phyloP scores from a whole-genome alignment of 64 coral and sea anemone genomes.

The Cladopsammia gracilis region DNA sequence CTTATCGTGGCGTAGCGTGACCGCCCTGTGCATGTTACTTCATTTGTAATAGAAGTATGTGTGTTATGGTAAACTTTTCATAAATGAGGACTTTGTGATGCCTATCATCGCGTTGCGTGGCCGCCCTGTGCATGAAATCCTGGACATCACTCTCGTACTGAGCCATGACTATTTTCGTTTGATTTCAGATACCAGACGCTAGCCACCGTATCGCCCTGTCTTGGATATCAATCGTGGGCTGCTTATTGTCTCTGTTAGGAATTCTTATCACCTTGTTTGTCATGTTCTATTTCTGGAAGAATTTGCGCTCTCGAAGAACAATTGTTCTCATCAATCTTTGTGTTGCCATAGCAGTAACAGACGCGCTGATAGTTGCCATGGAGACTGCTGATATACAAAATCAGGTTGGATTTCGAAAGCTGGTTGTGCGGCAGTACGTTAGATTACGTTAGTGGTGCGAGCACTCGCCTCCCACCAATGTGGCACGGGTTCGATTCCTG shows the following conservation, averaged over 20 bases:
- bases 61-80: too few species aligned
- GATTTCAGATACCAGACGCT: background rate
- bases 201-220: background rate
- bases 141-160: background rate
- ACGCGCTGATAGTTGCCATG: background rate
- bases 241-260: background rate
- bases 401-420: background rate
- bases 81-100: too few species aligned
- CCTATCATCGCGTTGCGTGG: background rate
- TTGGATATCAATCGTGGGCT: background rate
- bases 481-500: too few species aligned
- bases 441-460: too few species aligned
- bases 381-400: background rate
- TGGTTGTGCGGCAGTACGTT: too few species aligned
- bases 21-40: too few species aligned
- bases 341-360: constrained; percentile 46
- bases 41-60: too few species aligned
- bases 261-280: background rate
- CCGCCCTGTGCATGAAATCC: too few species aligned
- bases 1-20: too few species aligned
- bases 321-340: constrained; percentile 62
- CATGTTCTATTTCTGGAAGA: constrained; percentile 22
- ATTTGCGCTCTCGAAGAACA: constrained; percentile 6
- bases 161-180: too few species aligned
- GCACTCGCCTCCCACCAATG: too few species aligned